Evolutionary conservation across 92 coral and sea anemone species (phyloP).

Genomic region (Metridium senile): DNA sequence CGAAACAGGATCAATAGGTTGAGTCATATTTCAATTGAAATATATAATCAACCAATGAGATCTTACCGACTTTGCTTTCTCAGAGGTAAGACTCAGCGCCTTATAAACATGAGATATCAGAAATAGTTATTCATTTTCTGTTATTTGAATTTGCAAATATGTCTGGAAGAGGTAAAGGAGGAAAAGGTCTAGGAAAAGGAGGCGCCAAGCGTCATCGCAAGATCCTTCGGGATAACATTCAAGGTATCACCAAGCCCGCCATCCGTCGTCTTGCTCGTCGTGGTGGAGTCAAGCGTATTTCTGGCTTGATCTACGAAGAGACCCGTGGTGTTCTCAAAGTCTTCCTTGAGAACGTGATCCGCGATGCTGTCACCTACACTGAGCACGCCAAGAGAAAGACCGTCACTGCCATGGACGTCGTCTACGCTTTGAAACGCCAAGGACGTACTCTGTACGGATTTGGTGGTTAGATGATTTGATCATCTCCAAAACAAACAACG

Average conservation of each 20-base stretch:
- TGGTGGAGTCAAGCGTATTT: slow-evolving; percentile 87
- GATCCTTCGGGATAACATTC: slow-evolving; percentile 75
- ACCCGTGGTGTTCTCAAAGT: slow-evolving; percentile 86
- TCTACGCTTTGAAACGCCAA: slow-evolving; percentile 74
- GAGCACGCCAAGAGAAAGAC: no score
- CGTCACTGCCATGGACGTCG: slow-evolving; percentile 77
- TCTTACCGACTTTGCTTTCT: neutral
- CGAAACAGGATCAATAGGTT: neutral
- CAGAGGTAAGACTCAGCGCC: neutral
- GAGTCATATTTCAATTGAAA: neutral
- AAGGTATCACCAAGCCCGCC: slow-evolving; percentile 87
- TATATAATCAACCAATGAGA: neutral
- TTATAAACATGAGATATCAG: no score
- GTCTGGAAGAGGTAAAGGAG: slow-evolving; percentile 77
- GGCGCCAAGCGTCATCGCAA: slow-evolving; percentile 90
- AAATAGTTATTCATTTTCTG: no score
- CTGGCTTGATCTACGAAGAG: slow-evolving; percentile 85
- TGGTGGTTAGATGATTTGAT: slow-evolving; percentile 28
- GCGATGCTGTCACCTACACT: no score
- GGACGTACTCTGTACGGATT: slow-evolving; percentile 67
- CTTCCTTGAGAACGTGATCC: slow-evolving; percentile 74
- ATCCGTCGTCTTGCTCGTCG: slow-evolving; percentile 92
- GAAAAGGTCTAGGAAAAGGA: slow-evolving; percentile 87
- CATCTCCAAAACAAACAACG: neutral
- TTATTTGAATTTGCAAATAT: slow-evolving; percentile 17